phyloP scores from a whole-genome alignment of 2,888 invertebrate genomes.

The Elysia crispata region DNA sequence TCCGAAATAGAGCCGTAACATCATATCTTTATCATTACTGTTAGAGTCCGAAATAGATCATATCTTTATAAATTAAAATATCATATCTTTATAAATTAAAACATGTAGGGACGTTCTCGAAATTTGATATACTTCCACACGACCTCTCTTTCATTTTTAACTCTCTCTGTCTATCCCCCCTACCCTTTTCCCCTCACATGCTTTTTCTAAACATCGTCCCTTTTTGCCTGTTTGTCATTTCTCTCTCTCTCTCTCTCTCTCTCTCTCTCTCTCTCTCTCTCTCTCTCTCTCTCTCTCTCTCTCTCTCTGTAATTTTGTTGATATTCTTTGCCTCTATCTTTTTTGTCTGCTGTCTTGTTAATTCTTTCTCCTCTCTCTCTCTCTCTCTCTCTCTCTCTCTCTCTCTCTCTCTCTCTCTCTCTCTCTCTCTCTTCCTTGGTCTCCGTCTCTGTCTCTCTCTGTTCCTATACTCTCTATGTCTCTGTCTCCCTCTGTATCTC shows the following conservation, averaged over 20 bases:
- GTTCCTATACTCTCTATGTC: too few relatives aligned
- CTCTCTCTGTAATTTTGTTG: not conserved
- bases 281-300: conserved; percentile 28
- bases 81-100: too few relatives aligned
- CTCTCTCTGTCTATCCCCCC: not conserved
- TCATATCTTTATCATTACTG: too few relatives aligned
- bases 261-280: not conserved
- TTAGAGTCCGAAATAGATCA: too few relatives aligned
- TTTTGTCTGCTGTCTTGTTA: not conserved
- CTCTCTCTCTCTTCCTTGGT: conserved; percentile 3
- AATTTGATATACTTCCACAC: too few relatives aligned
- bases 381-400: conserved; percentile 6
- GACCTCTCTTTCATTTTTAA: too few relatives aligned
- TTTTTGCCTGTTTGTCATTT: too few relatives aligned
- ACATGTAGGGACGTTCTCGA: too few relatives aligned
- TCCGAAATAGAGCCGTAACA: too few relatives aligned
- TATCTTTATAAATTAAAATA: too few relatives aligned
- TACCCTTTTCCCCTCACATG: not conserved
- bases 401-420: conserved; percentile 12
- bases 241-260: not conserved
- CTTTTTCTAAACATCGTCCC: too few relatives aligned
- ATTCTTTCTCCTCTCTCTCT: conserved; percentile 11
- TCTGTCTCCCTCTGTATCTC: too few relatives aligned
- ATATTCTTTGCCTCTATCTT: not conserved
- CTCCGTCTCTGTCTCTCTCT: not conserved